Evolutionary conservation across 1,140 invertebrate genomes (phyloP).

Genomic region (Samia ricini): DNA sequence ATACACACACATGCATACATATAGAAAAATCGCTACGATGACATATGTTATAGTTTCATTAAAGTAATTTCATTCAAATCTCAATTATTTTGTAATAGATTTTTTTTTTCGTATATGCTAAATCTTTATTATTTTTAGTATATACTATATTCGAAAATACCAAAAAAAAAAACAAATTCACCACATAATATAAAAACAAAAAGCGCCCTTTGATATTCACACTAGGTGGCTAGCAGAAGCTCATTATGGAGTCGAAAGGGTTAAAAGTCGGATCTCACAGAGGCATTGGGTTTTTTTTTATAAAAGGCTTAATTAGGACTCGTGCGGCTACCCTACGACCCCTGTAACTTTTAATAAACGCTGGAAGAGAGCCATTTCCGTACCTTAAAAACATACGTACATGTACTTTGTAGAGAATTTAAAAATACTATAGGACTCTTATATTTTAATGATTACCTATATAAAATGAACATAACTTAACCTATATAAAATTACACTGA

Average conservation of each 20-base stretch:
- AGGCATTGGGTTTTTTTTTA: conserved; percentile 65
- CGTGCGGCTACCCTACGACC: conserved; percentile 71
- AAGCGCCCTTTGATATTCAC: conserved; percentile 31
- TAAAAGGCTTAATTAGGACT: conserved; percentile 75
- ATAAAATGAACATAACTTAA: too few species aligned
- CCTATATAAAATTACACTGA: too few species aligned
- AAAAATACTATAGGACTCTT: too few species aligned
- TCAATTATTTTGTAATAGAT: too few species aligned
- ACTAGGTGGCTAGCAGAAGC: conserved; percentile 52
- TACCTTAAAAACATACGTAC: conserved; percentile 11
- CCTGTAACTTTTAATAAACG: conserved; percentile 77
- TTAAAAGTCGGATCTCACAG: conserved; percentile 54
- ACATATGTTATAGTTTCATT: too few species aligned
- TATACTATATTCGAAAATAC: not conserved
- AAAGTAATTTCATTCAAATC: too few species aligned
- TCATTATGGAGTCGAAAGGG: conserved; percentile 73
- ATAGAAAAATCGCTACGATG: too few species aligned
- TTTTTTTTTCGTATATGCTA: too few species aligned
- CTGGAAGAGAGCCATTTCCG: conserved; percentile 58
- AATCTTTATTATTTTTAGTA: too few species aligned
- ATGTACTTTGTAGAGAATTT: too few species aligned
- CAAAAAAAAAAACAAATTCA: conserved; percentile 23
- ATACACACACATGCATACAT: too few species aligned
- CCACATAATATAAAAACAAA: conserved; percentile 43
- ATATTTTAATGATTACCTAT: too few species aligned